These are phyloP conservation scores for Danaus melanippus DNA, from an alignment of 1,140 invertebrate species.

Conservation along the genomic window DNA sequence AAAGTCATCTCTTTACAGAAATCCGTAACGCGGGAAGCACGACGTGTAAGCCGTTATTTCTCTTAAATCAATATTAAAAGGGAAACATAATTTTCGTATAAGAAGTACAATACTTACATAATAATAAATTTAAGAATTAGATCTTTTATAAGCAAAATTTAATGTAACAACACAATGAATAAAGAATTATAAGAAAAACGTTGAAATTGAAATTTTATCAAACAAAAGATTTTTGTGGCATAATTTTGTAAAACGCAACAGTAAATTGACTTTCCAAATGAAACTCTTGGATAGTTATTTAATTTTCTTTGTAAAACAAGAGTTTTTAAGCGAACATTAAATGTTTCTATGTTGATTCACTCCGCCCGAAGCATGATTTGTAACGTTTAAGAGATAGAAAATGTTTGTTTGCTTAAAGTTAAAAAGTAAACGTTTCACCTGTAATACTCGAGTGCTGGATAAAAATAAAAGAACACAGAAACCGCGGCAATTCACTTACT, in stretches of 20 bases:
- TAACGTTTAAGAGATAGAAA: conserved; percentile 31
- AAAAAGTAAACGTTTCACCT: conserved; percentile 14
- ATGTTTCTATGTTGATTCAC: conserved; percentile 28
- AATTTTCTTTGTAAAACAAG: conserved; percentile 29
- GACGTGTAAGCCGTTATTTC: no score
- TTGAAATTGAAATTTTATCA: conserved; percentile 1
- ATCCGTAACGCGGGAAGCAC: no score
- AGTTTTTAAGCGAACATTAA: conserved; percentile 29
- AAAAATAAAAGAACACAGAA: conserved; percentile 4
- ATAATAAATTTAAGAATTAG: no score
- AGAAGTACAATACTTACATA: no score
- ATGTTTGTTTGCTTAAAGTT: conserved; percentile 22
- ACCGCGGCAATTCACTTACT: not conserved
- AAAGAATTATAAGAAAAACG: no score
- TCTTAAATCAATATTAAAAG: no score
- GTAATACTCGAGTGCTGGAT: conserved; percentile 10
- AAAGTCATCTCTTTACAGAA: no score
- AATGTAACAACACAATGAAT: no score
- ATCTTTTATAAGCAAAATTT: no score
- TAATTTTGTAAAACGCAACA: conserved; percentile 11
- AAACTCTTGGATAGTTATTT: conserved; percentile 33
- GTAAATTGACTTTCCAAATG: conserved; percentile 30
- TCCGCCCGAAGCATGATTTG: conserved; percentile 22
- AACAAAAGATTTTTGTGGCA: conserved; percentile 12
- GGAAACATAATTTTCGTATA: no score